Percentiles rank a stretch among this genome's conserved stretches.
phyloP scores from a whole-genome alignment of 2,113 vertebrate species.

The Engystomops pustulosus region DNA sequence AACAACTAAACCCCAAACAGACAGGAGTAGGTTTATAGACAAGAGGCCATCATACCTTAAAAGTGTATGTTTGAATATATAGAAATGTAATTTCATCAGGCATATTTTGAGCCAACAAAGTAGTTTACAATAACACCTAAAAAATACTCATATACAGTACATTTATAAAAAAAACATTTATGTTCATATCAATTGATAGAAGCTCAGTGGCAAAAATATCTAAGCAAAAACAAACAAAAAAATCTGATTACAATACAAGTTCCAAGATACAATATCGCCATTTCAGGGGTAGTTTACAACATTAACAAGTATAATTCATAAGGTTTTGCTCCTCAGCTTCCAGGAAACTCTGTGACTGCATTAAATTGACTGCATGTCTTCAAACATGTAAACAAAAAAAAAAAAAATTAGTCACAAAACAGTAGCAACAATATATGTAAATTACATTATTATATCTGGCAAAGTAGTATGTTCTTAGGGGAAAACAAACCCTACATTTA shows the following conservation, averaged over 20 bases:
- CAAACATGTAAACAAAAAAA: neutral
- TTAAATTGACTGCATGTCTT: neutral
- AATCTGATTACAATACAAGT: neutral
- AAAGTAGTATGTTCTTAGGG: too few species aligned
- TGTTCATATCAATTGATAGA: neutral
- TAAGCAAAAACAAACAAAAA: neutral
- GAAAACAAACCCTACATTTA: too few species aligned
- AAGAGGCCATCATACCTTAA: neutral
- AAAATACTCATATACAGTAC: conserved; percentile 17
- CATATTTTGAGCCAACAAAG: neutral
- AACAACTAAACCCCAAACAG: neutral
- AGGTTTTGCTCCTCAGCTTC: neutral
- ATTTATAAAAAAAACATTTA: conserved; percentile 1
- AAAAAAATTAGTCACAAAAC: too few species aligned
- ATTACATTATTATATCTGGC: too few species aligned
- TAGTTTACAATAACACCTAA: conserved; percentile 13
- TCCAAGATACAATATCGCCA: neutral
- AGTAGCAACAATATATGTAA: too few species aligned
- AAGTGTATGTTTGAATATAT: neutral
- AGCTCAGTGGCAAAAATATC: conserved; percentile 6
- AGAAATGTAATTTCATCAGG: neutral
- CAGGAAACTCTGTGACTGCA: neutral
- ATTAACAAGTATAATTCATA: neutral
- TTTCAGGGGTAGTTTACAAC: neutral
- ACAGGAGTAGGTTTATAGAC: too few species aligned